Evolutionary conservation across 2,888 invertebrate species (phyloP), one percentile per base, ranked within the genome.

Genomic region (Hyles lineata): DNA sequence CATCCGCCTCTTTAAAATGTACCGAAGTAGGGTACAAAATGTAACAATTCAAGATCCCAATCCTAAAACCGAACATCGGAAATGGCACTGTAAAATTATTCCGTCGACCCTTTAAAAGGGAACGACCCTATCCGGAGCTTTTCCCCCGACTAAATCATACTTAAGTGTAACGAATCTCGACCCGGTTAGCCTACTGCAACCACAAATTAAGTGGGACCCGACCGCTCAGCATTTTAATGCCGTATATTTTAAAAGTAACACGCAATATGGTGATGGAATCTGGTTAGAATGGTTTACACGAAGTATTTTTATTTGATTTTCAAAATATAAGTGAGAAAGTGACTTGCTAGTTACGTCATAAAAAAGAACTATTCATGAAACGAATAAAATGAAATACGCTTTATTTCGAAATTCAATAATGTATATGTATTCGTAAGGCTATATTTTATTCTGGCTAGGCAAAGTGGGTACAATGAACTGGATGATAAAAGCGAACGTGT

Each of bases 121-220:
- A 32, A 9, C 35, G 35, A 35, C 32, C 35, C 32, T 35, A 63
- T 2, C 63, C 63, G 35, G 19, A 43, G 35, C 63, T 63, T 63
- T 63, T 63, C 32, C 63, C 63, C n/a, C 63, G n/a, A n/a, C 35
- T 63, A 63, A 63, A 63, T 63, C 35, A 63, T 35, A 21, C 19
- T 63, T 35, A 35, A 63, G 4, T 61, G 17, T 61, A 25, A 61
- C 21, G 63, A 35, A 63, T n/a, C 63, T 21, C 17, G 19, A n/a
- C 29, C 32, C 21, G 35, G n/a, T n/a, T n/a, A 17, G 21, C 11
- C 21, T n/a, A 62, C 62, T 63, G 63, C 21, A 35, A 35, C 35
- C 63, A 35, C 19, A 35, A 8, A 63, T 63, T 35, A 35, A 35
- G 63, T 63, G 35, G 63, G 35, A 4, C 21, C 63, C 21, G 21